A percentile compares a stretch with the other conserved stretches of the same genome.
phyloP scores from a whole-genome alignment of 2,888 invertebrate genomes.

The Drosophila conformis region DNA sequence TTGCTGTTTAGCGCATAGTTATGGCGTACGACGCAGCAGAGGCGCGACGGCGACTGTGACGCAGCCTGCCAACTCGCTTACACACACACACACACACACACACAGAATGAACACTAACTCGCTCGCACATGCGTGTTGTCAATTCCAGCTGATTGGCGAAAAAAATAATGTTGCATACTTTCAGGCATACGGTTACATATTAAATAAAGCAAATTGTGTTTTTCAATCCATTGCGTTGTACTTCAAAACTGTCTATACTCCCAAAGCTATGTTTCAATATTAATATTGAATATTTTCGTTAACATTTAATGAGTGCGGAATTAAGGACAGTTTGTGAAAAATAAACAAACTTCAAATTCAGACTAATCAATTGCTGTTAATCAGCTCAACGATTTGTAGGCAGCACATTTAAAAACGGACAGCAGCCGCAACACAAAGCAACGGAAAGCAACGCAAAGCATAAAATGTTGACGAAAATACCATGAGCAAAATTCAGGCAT shows the following conservation, averaged over 20 bases:
- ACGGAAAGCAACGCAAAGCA: background rate
- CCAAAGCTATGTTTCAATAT: background rate
- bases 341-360: background rate
- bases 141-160: conserved; percentile 17
- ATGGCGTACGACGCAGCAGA: conserved; percentile 52
- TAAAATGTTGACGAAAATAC: background rate
- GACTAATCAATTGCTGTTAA: background rate
- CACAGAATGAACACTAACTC: conserved; percentile 21
- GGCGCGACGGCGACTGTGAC: conserved; percentile 30
- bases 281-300: background rate
- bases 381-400: background rate
- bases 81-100: conserved; percentile 43
- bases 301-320: background rate
- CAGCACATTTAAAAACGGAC: background rate
- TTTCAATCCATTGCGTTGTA: background rate
- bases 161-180: conserved; percentile 53
- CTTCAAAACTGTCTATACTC: background rate
- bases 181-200: conserved; percentile 31
- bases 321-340: background rate
- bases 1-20: conserved; percentile 47
- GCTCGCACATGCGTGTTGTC: conserved; percentile 52
- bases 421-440: background rate
- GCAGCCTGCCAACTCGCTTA: conserved; percentile 37
- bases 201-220: background rate
- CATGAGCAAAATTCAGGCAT: conserved; percentile 18